Base-by-base conservation (phyloP, 2,888 invertebrate species). In the Tholera decimalis region DNA sequence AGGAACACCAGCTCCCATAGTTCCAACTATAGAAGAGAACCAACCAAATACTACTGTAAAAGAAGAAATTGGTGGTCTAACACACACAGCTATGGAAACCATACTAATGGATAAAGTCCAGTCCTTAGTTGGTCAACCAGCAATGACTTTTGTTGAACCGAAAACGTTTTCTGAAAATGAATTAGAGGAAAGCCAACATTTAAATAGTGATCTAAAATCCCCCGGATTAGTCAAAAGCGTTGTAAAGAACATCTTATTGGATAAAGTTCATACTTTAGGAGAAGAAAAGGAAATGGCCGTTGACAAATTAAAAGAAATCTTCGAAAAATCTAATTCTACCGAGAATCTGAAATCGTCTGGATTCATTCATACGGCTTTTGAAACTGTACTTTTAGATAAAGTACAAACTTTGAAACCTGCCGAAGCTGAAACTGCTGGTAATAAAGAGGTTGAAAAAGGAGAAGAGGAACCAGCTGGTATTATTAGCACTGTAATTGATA, bases 211-310 rank as follows among this genome's bases (percentile, higher is more conserved):
- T 41, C 73, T 79, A 5, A 82, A 83, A 51, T 79, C 85, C 1
- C 77, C 87, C 15, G 84, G 87, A 7, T 65, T 93, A 9, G 82
- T 96, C 30, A 92, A 93, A 49, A 93, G 92, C 35, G 96, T 96
- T 11, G 92, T 96, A 80, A 92, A 95, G 82, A 95, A 95, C 30
- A 96, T 96, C 43, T 88, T 96, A 7, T 91, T 95, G 74, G 96
- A 96, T 67, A 95, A 93, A 85, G 74, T 77, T 0, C 79, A 82
- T 43, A 44, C 65, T 26, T 68, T 82, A 20, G 50, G 44, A n/a
- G 73, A 51, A 9, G 49, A 76, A 30, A 73, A 68, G 20, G 76
- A 75, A 28, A 28, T 57, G 9, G 50, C n/a, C 3, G 37, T 49
- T 43, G 70, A 79, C 24, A 64, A 72, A 35, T n/a, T 49, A 1